Evolutionary conservation across 2,888 invertebrate species (phyloP), one percentile per base, ranked within the genome.

Genomic region (Apocheima hispidaria): DNA sequence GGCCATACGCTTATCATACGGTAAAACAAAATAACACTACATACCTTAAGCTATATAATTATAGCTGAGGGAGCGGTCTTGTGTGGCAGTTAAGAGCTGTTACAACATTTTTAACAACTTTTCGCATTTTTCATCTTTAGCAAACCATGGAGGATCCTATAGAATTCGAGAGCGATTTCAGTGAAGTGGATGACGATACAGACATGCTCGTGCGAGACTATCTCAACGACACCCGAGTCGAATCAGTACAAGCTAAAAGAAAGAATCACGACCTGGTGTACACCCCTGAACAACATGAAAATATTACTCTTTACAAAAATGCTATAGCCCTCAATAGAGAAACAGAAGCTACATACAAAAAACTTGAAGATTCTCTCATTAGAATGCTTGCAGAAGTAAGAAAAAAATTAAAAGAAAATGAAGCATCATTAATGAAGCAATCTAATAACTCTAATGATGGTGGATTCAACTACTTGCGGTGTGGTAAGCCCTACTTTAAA

Each of bases 401-500:
- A 18, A 64, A 71, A 12, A 88, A 83, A 64, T 71, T 88, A 10
- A 54, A 65, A 30, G 70, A 78, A 33, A 67, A 84, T 9, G 72
- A 78, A 41, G 36, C 51, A 1, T 55, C 57, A 0, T 1, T 57
- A 6, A 1, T 49, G 38, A 56, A 36, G 10, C 35, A 61, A 7
- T 14, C 38, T 5, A 41, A 41, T 23, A 6, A 12, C 12, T 6
- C 10, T 0, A 41, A 33, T 68, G 49, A 61, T 16, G 74, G 74
- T n/a, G 65, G 65, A 46, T 89, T 86, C 28, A 77, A 81, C 23
- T 86, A 87, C 36, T 76, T 84, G 0, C 77, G 75, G 50, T 90
- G 94, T 76, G 93, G 95, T 28, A 90, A 93, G 71, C 94, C 96
- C 0, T 96, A 95, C 75, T 96, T 96, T 69, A 96, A 95, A 74